These are phyloP conservation scores for Callinectes sapidus DNA, from an alignment of 2,888 invertebrate species.

Conservation along the genomic window DNA sequence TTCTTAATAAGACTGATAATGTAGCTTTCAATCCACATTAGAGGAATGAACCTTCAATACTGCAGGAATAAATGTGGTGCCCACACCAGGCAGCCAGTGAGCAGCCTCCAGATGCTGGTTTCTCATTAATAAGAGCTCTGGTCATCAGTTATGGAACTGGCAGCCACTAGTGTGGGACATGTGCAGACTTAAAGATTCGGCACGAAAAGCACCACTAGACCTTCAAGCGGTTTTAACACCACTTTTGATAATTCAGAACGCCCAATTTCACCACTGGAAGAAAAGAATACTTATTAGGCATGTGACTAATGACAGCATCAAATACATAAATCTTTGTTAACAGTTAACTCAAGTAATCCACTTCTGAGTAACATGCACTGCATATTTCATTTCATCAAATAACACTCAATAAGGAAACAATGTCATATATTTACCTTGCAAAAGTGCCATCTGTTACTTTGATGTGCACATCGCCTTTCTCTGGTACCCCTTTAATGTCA, in stretches of 20 bases:
- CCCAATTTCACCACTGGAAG: conserved; percentile 36
- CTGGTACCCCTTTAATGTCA: conserved; percentile 45
- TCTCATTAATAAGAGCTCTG: background rate
- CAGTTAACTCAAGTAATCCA: background rate
- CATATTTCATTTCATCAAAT: background rate
- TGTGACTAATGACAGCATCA: background rate
- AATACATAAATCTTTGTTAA: background rate
- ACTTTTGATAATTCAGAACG: conserved; percentile 30
- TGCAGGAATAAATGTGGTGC: background rate
- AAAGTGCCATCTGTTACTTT: background rate
- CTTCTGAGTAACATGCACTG: background rate
- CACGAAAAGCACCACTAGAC: conserved; percentile 57
- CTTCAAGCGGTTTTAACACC: conserved; percentile 43
- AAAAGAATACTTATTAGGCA: background rate
- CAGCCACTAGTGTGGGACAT: background rate
- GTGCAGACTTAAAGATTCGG: conserved; percentile 42
- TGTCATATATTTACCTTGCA: conserved; percentile 34
- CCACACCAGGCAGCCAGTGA: background rate
- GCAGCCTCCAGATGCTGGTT: background rate
- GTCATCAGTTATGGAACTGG: background rate
- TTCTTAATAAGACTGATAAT: background rate
- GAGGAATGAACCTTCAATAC: conserved; percentile 3
- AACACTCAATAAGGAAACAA: background rate
- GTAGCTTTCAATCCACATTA: background rate
- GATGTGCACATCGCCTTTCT: conserved; percentile 45